Evolutionary conservation across 2,797 vertebrate genomes (phyloP).

Genomic region (Taeniopygia guttata): DNA sequence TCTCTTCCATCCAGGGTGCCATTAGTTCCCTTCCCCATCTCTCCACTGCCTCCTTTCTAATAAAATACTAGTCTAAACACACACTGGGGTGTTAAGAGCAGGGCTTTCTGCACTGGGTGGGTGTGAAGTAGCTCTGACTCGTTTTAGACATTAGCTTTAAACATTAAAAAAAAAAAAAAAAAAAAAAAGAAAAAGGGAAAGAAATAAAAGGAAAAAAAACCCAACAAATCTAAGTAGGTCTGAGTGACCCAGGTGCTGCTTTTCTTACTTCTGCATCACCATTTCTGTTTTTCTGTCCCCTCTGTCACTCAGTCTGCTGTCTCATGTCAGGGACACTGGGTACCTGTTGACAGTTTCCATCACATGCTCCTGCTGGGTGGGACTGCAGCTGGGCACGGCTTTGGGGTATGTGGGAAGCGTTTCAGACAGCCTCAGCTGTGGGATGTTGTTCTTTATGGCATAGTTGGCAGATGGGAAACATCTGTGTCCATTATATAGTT

Average conservation of each 20-base stretch:
- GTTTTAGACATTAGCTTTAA: background rate
- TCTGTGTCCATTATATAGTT: background rate
- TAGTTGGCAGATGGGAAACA: background rate
- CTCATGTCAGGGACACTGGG: background rate
- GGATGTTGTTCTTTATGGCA: background rate
- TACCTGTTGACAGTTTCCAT: background rate
- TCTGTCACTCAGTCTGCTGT: background rate
- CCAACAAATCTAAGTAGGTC: background rate
- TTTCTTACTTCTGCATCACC: background rate
- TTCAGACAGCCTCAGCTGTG: background rate
- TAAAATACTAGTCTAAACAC: conserved; percentile 46
- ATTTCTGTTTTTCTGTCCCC: background rate
- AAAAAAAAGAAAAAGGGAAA: too few relatives aligned
- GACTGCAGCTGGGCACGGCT: background rate
- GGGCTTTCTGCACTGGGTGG: background rate
- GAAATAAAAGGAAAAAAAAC: accelerated
- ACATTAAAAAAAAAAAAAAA: background rate
- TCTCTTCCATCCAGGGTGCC: conserved; percentile 30
- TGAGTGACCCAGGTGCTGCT: background rate
- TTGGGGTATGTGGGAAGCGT: background rate
- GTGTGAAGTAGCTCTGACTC: background rate
- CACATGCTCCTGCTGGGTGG: background rate
- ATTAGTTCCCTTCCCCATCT: conserved; percentile 11
- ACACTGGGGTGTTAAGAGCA: conserved; percentile 12
- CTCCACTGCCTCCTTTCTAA: background rate